A percentile compares a stretch with the other conserved stretches of the same genome.
These are phyloP conservation scores for Anoplius nigerrimus DNA, from an alignment of 2,888 invertebrate species.

Conservation along the genomic window DNA sequence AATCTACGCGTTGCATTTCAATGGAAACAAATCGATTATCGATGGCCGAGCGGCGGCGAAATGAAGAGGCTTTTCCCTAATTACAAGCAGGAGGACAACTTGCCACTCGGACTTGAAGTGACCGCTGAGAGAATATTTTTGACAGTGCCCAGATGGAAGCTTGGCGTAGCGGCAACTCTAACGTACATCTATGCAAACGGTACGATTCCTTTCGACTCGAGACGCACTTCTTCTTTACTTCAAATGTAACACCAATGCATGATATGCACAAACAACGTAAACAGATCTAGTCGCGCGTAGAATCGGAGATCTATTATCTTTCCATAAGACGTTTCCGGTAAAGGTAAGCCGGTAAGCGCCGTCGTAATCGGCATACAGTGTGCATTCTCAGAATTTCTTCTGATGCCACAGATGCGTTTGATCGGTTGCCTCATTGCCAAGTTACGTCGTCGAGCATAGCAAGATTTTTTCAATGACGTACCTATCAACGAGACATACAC, in stretches of 20 bases:
- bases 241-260: conserved; percentile 77
- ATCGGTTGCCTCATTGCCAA: no score
- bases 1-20: conserved; percentile 70
- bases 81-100: conserved; percentile 79
- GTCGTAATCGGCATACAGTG: no score
- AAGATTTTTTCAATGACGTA: no score
- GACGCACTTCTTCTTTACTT: neutral
- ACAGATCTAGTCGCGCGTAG: no score
- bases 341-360: no score
- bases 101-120: conserved; percentile 86
- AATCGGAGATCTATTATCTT: no score
- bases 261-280: no score
- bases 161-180: conserved; percentile 85
- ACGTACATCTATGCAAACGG: conserved; percentile 85
- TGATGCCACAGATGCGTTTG: no score
- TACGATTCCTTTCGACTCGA: conserved; percentile 66
- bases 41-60: conserved; percentile 78
- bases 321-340: no score
- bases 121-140: conserved; percentile 82
- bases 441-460: no score
- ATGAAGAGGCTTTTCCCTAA: conserved; percentile 73
- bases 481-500: no score
- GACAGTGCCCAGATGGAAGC: conserved; percentile 85
- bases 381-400: no score
- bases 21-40: conserved; percentile 85